A percentile compares a stretch with the other conserved stretches of the same genome.
phyloP scores from a whole-genome alignment of 37 sponge, comb jelly and placozoan genomes.

The Halichondria panicea region DNA sequence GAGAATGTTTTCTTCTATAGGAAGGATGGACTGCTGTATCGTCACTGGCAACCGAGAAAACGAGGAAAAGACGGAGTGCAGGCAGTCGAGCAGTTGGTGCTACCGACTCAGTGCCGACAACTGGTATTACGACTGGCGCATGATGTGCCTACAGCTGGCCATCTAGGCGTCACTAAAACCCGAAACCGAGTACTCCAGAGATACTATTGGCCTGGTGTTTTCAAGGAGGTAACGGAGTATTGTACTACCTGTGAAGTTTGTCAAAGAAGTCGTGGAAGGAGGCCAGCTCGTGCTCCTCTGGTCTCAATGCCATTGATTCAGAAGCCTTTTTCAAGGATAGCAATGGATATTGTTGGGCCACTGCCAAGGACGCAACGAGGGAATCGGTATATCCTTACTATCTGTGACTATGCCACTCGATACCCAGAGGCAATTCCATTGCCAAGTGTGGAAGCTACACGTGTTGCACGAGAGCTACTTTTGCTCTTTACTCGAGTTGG shows the following conservation, averaged over 20 bases:
- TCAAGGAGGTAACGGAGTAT: slow-evolving; percentile 22
- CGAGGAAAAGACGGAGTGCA: neutral
- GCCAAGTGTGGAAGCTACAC: slow-evolving; percentile 12
- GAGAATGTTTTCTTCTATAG: neutral
- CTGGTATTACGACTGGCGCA: slow-evolving; percentile 15
- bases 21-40: neutral
- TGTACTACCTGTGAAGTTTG: slow-evolving; percentile 37
- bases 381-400: slow-evolving; percentile 27
- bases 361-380: slow-evolving; percentile 24
- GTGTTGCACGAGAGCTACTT: slow-evolving; percentile 18
- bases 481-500: slow-evolving; percentile 18
- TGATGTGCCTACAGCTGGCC: slow-evolving; percentile 21
- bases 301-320: slow-evolving; percentile 30
- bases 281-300: slow-evolving; percentile 11
- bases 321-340: slow-evolving; percentile 33
- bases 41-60: neutral
- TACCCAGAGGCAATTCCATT: slow-evolving; percentile 46
- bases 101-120: slow-evolving; percentile 5
- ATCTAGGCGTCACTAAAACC: slow-evolving; percentile 24
- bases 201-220: slow-evolving; percentile 33
- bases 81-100: slow-evolving; percentile 2
- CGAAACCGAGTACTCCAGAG: slow-evolving; percentile 9
- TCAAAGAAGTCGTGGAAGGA: slow-evolving; percentile 8
- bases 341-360: slow-evolving; percentile 53
- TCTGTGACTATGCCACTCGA: slow-evolving; percentile 38